These are phyloP conservation scores for Eira barbara DNA, from an alignment of 2,113 vertebrate genomes.

Conservation along the genomic window DNA sequence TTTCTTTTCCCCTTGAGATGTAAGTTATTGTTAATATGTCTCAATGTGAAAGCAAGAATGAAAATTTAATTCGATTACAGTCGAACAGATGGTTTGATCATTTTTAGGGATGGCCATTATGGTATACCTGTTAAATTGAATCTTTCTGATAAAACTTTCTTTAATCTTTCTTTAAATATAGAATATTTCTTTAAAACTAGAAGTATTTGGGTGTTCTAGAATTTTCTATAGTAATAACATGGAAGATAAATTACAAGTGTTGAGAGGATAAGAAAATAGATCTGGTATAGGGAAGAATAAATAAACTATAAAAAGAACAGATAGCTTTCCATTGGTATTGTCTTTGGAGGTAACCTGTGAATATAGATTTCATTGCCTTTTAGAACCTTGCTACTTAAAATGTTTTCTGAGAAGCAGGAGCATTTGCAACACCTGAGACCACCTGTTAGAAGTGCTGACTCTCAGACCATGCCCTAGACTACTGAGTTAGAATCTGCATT, in stretches of 20 bases:
- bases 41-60: conserved; percentile 35
- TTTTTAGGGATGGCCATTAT: neutral
- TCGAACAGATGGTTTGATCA: conserved; percentile 10
- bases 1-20: neutral
- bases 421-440: neutral
- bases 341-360: neutral
- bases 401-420: neutral
- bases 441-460: neutral
- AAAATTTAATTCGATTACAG: conserved; percentile 8
- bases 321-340: neutral
- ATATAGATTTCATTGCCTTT: neutral
- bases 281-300: conserved; percentile 9
- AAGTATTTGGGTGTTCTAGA: neutral
- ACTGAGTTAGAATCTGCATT: conserved; percentile 11
- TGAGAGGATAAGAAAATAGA: conserved; percentile 14
- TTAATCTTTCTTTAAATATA: no score
- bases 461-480: neutral
- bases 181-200: neutral
- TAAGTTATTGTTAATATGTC: conserved; percentile 36
- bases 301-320: neutral
- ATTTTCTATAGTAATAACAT: neutral
- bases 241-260: conserved; percentile 24
- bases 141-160: neutral
- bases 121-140: neutral
- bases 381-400: neutral